These are phyloP conservation scores for Catocala sponsa DNA, from an alignment of 2,888 invertebrate species.

Conservation along the genomic window DNA sequence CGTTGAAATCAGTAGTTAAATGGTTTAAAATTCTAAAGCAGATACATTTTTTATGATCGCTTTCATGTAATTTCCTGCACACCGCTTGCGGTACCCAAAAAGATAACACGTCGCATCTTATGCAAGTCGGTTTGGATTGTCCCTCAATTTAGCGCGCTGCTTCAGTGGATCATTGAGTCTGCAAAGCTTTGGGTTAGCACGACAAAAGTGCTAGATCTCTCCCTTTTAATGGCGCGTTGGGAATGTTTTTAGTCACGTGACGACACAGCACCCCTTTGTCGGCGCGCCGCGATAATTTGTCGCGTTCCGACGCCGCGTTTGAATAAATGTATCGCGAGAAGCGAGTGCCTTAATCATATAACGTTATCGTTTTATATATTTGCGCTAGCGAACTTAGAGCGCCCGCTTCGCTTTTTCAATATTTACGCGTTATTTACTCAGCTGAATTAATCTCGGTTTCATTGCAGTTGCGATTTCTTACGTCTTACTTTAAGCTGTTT, in stretches of 20 bases:
- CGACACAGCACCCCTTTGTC: conserved; percentile 55
- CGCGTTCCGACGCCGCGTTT: conserved; percentile 50
- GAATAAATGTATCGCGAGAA: conserved; percentile 53
- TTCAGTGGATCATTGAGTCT: conserved; percentile 55
- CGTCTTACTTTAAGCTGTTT: background rate
- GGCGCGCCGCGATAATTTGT: conserved; percentile 50
- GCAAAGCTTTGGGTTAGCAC: conserved; percentile 74
- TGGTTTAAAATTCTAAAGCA: too few relatives aligned
- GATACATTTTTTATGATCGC: too few relatives aligned
- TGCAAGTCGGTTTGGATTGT: conserved; percentile 43
- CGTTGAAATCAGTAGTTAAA: too few relatives aligned
- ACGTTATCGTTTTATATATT: conserved; percentile 35
- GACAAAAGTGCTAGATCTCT: conserved; percentile 60
- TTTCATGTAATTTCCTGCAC: too few relatives aligned
- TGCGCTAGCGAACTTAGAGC: conserved; percentile 23
- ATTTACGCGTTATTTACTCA: too few relatives aligned
- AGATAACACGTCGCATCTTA: conserved; percentile 24
- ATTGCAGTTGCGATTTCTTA: too few relatives aligned
- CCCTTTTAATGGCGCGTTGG: conserved; percentile 65
- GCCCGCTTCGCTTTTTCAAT: conserved; percentile 10
- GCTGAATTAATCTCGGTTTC: too few relatives aligned
- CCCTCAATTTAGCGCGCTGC: conserved; percentile 49
- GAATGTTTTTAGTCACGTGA: conserved; percentile 64
- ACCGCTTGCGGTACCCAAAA: conserved; percentile 43
- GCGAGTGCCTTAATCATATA: conserved; percentile 48